phyloP scores from a whole-genome alignment of 2,888 invertebrate genomes.

The Octonoba sinensis region DNA sequence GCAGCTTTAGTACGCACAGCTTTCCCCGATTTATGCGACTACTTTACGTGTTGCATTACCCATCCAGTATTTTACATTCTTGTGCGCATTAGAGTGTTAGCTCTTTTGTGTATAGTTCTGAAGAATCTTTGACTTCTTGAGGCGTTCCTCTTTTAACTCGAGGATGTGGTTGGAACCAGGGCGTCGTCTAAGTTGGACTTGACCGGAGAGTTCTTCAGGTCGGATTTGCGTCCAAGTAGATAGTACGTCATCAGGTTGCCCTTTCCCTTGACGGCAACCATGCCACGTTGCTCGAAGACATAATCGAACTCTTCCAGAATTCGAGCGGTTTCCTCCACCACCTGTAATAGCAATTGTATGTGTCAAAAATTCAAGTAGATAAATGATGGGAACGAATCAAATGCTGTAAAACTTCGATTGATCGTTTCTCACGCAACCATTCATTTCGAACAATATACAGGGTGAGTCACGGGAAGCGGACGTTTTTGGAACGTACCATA shows the following conservation, averaged over 20 bases:
- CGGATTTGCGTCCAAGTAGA: slow-evolving; percentile 73
- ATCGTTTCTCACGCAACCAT: too few species aligned
- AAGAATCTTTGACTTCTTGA: background rate
- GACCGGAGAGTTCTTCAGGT: slow-evolving; percentile 39
- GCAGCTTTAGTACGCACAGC: too few species aligned
- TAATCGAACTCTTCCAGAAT: slow-evolving; percentile 92
- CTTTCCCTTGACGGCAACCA: slow-evolving; percentile 97
- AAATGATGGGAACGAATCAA: too few species aligned
- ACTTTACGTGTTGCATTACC: background rate
- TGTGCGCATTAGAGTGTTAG: slow-evolving; percentile 53
- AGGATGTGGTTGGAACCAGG: slow-evolving; percentile 5
- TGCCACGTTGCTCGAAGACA: slow-evolving; percentile 91
- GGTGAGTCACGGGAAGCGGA: too few species aligned
- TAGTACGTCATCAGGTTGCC: slow-evolving; percentile 97
- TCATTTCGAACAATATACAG: too few species aligned
- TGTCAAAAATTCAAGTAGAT: too few species aligned
- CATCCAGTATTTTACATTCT: slow-evolving; percentile 12
- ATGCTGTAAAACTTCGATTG: too few species aligned
- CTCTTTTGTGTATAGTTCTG: slow-evolving; percentile 13
- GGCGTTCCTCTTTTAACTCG: slow-evolving; percentile 55
- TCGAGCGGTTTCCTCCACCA: slow-evolving; percentile 92
- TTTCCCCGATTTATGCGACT: too few species aligned
- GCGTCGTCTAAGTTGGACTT: slow-evolving; percentile 26
- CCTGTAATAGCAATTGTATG: slow-evolving; percentile 75
- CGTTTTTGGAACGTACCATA: too few species aligned